A percentile compares a stretch with the other conserved stretches of the same genome.
Conservation (phyloP, 1,140 invertebrate species). For the Coelopa frigida region DNA sequence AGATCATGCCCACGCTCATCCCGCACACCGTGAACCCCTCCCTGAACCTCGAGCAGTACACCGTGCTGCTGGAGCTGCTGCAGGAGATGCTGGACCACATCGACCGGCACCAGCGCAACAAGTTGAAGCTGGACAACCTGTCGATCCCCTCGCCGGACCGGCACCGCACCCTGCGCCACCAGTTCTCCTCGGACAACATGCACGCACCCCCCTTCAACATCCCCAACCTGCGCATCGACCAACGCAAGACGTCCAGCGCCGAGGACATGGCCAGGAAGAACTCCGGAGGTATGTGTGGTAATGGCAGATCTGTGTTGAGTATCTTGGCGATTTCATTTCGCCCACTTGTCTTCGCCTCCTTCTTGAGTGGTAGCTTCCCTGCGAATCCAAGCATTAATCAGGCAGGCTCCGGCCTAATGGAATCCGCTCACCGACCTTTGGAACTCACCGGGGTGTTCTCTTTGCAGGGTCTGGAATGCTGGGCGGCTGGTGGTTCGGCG, state of each 20-base stretch:
- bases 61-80: constrained; percentile 76
- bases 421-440: too few species aligned
- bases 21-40: constrained; percentile 88
- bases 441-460: too few species aligned
- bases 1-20: constrained; percentile 85
- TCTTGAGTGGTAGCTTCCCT: background rate
- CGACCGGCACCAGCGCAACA: constrained; percentile 78
- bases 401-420: too few species aligned
- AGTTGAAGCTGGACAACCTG: constrained; percentile 72
- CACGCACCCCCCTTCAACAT: constrained; percentile 76
- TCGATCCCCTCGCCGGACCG: constrained; percentile 67
- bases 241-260: constrained; percentile 77
- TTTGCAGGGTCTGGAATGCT: constrained; percentile 53
- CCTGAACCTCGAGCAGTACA: constrained; percentile 86
- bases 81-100: constrained; percentile 90
- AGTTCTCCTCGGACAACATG: constrained; percentile 81
- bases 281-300: constrained; percentile 54
- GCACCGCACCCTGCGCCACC: constrained; percentile 68
- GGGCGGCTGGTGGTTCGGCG: constrained; percentile 65
- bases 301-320: background rate
- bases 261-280: constrained; percentile 83
- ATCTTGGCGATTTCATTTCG: background rate
- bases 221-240: constrained; percentile 74
- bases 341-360: background rate
- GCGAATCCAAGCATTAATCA: too few species aligned